These are phyloP conservation scores for Ips nitidus DNA, from an alignment of 1,140 invertebrate genomes.

Conservation along the genomic window DNA sequence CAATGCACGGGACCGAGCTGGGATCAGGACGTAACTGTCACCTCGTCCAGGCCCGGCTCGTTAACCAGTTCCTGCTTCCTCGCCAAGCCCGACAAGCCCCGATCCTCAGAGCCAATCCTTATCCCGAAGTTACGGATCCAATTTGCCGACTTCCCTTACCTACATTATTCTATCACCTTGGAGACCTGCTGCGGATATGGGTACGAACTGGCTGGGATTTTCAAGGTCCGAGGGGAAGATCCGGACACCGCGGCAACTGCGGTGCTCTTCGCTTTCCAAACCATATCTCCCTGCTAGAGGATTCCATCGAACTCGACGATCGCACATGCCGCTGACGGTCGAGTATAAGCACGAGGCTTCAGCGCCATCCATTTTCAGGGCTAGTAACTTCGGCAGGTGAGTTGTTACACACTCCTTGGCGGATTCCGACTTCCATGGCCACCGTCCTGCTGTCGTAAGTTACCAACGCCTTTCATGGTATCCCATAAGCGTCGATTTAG, in stretches of 20 bases:
- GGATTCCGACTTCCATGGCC: conserved; percentile 54
- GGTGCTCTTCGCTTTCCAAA: no score
- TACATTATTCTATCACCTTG: no score
- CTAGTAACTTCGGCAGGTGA: conserved; percentile 57
- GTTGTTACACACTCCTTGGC: no score
- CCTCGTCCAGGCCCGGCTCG: conserved; percentile 50
- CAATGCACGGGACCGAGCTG: conserved; percentile 23
- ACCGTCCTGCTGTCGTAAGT: conserved; percentile 84
- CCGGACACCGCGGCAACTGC: no score
- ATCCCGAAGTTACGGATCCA: no score
- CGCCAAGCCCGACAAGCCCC: no score
- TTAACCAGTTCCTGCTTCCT: no score
- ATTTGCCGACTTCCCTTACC: no score
- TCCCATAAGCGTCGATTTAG: conserved; percentile 33
- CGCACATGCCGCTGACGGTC: background rate
- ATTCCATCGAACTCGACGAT: conserved; percentile 60
- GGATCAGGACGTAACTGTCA: conserved; percentile 36
- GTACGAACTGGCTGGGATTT: no score
- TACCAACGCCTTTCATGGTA: conserved; percentile 58
- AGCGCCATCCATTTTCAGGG: conserved; percentile 86
- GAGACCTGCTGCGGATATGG: no score
- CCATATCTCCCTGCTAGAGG: conserved; percentile 57
- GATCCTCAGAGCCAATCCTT: no score
- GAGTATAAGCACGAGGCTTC: conserved; percentile 46
- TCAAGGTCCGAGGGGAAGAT: no score